Percentiles rank a stretch among this genome's conserved stretches.
phyloP scores from a whole-genome alignment of 2,888 invertebrate genomes.

The Hypena proboscidalis region DNA sequence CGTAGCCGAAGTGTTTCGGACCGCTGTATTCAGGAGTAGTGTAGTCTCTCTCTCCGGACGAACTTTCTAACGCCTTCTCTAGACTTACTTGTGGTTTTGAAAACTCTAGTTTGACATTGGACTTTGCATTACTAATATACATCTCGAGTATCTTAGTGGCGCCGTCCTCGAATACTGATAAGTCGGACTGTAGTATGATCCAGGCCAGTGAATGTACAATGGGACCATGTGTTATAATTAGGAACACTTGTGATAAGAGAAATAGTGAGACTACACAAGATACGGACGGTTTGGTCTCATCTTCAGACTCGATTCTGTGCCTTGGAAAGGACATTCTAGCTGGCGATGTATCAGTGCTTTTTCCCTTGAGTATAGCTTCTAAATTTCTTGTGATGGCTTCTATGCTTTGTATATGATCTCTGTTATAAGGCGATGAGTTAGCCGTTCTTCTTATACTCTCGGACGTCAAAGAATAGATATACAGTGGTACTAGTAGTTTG shows the following conservation, averaged over 20 bases:
- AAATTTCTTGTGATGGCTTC: slow-evolving; percentile 87
- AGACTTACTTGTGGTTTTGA: slow-evolving; percentile 90
- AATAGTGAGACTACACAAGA: slow-evolving; percentile 96
- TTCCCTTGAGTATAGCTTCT: slow-evolving; percentile 86
- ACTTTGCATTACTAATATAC: slow-evolving; percentile 85
- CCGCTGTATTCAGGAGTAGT: slow-evolving; percentile 76
- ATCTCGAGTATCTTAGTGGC: slow-evolving; percentile 88
- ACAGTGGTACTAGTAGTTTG: slow-evolving; percentile 96
- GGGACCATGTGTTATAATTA: slow-evolving; percentile 96
- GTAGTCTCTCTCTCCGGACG: slow-evolving; percentile 75
- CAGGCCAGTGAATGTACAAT: slow-evolving; percentile 96
- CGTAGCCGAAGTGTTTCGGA: slow-evolving; percentile 69
- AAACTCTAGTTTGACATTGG: slow-evolving; percentile 86
- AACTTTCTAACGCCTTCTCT: slow-evolving; percentile 89
- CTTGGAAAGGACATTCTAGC: slow-evolving; percentile 66
- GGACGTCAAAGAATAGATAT: slow-evolving; percentile 94
- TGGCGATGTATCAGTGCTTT: slow-evolving; percentile 81
- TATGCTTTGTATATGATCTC: slow-evolving; percentile 80
- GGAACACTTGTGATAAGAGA: slow-evolving; percentile 96
- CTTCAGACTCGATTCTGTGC: slow-evolving; percentile 78
- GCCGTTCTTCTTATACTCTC: slow-evolving; percentile 58
- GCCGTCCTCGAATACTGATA: slow-evolving; percentile 88
- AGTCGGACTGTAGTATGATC: slow-evolving; percentile 94
- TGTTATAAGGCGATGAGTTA: slow-evolving; percentile 70
- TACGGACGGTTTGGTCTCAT: slow-evolving; percentile 89